Conservation (phyloP, 2,113 vertebrate species). For the Stictonetta naevosa region DNA sequence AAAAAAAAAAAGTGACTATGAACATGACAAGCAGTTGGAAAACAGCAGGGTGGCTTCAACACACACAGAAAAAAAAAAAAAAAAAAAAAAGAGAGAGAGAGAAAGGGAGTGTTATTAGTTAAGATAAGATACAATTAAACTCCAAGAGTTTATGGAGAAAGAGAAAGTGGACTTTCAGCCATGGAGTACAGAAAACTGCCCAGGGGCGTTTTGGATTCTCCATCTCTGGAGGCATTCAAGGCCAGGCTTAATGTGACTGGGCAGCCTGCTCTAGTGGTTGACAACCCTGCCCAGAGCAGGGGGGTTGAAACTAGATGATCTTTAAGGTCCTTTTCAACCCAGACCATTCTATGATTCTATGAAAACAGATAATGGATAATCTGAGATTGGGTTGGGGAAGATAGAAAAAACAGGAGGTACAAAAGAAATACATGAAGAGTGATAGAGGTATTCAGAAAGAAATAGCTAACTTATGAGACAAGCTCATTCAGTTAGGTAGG, state of each 20-base stretch:
- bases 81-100: not conserved
- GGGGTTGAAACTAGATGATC: no score
- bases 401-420: not conserved
- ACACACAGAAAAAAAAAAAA: not conserved
- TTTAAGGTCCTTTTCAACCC: no score
- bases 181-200: not conserved
- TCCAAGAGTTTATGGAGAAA: not conserved
- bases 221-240: no score
- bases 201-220: no score
- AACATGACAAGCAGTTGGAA: no score
- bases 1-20: not conserved
- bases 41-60: no score
- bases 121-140: not conserved
- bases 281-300: no score
- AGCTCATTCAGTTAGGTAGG: not conserved
- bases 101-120: not conserved
- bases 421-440: not conserved
- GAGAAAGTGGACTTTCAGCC: not conserved
- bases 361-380: not conserved
- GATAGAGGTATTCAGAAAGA: not conserved
- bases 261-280: no score
- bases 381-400: not conserved
- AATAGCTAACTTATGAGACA: not conserved
- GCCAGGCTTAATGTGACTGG: no score
- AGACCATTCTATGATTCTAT: no score